Base-by-base conservation (phyloP, 2,113 vertebrate species). In the Sigmodon hispidus region DNA sequence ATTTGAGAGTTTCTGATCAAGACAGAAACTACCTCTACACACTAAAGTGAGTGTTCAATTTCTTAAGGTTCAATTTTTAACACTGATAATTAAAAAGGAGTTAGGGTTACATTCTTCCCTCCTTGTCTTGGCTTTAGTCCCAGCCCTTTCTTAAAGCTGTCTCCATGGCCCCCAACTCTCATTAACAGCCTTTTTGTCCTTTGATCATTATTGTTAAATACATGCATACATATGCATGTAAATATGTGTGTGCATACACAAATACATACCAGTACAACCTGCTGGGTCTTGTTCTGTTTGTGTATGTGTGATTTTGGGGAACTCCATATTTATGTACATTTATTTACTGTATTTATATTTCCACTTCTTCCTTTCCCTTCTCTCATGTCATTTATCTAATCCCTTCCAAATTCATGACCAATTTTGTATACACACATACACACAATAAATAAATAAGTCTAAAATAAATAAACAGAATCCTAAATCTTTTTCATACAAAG, bases 41-140 rank as follows among this genome's bases (percentile, higher is more conserved):
- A n/a, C 31, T 52, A 29, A 26, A 43, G 22, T 1, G 3, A 2
- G 34, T 24, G 11, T 1, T 21, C 3, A 4, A 4, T 26, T 22
- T 70, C 36, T n/a, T 36, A 69, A 69, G 7, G 21, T 16, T 24
- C 21, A n/a, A 0, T 22, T 22, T 50, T 48, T 24, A 15, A 52
- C 63, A 8, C 63, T 50, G n/a, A 45, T 29, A 63, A 63, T 16
- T 19, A 13, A 29, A 21, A 11, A 16, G 43, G 15, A 31, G 15
- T 6, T 31, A n/a, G 5, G 8, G 19, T 86, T 10, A 8, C 8
- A 55, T 5, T 6, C 76, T 17, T 21, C 17, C 5, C 31, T 11
- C 0, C 2, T 7, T 50, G 13, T 50, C 11, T 8, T 13, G 19
- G 21, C 31, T 52, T 34, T 45, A 21, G 29, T 19, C 34, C 31